Base-by-base conservation (phyloP, 2,888 invertebrate species). In the Noctua janthe region DNA sequence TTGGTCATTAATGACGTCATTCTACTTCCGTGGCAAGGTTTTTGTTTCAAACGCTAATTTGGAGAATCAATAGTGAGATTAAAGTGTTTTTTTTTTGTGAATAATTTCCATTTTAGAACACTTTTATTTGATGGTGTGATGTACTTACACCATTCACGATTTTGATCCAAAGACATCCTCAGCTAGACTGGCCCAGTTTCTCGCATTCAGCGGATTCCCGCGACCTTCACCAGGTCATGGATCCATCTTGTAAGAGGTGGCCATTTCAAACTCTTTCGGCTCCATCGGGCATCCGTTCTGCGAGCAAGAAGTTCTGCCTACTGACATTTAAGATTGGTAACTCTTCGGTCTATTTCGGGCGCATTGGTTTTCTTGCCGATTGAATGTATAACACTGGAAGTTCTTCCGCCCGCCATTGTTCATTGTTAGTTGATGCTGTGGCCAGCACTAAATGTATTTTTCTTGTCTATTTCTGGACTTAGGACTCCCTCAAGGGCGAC, bases 1-100 rank as follows among this genome's bases (percentile, higher is more conserved):
- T 29, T 23, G 75, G 47, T 17, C 54, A 39, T 47, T 39, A 54
- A 17, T 80, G 74, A 82, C 82, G 80, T 67, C 64, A 82, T 15
- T 51, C 11, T 7, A 11, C 10, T 8, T 43, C 35, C 10, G 23
- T 29, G 66, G 2, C 10, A 6, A 72, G 62, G 49, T 49, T 66
- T 23, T 73, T 23, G 47, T 20, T 72, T 20, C 8, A 64, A 35
- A 23, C 17, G 20, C 47, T 47, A 47, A 72, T 81, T 80, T 54
- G 35, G n/a, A n/a, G 66, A 35, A 20, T 66, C 54, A 54, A 35
- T 78, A 78, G 7, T 8, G 13, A 17, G 11, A 43, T 35, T n/a
- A 8, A 56, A 43, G 11, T 17, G 11, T 59, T n/a, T 54, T 49
- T 20, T 29, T 73, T 15, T 29, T 66, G 20, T 29, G 10, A 7